Base-by-base conservation (phyloP, 2,113 vertebrate species). In the Sceloporus tristichus region DNA sequence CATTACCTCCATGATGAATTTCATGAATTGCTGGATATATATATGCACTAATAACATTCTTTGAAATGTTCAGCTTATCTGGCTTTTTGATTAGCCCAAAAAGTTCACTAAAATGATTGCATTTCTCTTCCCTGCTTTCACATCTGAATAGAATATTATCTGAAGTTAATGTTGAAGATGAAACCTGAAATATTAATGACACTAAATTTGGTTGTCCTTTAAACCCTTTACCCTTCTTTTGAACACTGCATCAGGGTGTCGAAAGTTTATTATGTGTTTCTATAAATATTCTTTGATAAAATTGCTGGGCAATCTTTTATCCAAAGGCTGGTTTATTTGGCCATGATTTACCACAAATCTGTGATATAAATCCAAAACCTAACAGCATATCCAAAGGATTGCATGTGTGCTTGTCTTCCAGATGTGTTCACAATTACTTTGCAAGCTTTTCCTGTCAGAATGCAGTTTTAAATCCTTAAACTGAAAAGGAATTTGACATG, bases 1-100 rank as follows among this genome's bases (percentile, higher is more conserved):
- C 76, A 65, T 93, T 93, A 93, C 78, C 92, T 95, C 88, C 84
- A 82, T 87, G 91, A 70, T 82, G 91, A 16, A 14, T 29, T 82
- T 1, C 1, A 86, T 90, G 88, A 65, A 73, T 83, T 29, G 62
- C 84, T 81, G 14, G 14, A 89, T 85, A 16, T 79, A 90, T 93
- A 68, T 16, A 0, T 25, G 85, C 7, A 6, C 16, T 29, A 25
- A 53, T 82, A 3, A 77, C 84, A 66, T 56, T 59, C 25, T 66
- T 48, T 70, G 1, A 29, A 89, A 87, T 79, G 10, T 5, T 29
- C 5, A 78, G 59, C 11, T 10, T 74, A 34, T 42, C 71, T 89
- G 87, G 38, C n/a, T 85, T 76, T 75, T 54, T 0, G 3, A 8
- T 71, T 70, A 73, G 76, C 29, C 79, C 88, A n/a, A 90, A 34